Conservation (phyloP, 2,797 vertebrate species). For the Rhabdophis nuchalis region DNA sequence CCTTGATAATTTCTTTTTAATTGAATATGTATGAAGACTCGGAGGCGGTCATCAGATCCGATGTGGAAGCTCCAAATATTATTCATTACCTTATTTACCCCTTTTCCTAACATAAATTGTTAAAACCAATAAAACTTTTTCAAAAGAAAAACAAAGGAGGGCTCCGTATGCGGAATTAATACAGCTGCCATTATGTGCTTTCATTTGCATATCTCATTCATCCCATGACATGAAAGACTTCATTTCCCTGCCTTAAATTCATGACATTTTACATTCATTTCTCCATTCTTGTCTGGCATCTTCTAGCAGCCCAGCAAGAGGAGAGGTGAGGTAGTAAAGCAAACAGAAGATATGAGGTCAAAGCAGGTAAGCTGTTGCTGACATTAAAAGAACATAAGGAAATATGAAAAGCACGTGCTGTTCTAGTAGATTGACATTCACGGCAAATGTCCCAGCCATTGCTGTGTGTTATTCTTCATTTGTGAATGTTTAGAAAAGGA, state of each 20-base stretch:
- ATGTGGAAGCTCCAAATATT: too few species aligned
- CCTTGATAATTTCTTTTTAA: too few species aligned
- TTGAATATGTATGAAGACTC: too few species aligned
- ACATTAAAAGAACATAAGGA: neutral
- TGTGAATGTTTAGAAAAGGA: neutral
- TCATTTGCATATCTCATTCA: neutral
- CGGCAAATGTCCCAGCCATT: neutral
- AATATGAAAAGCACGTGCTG: neutral
- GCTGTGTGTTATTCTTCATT: neutral
- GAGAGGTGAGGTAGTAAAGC: neutral
- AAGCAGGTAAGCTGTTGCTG: neutral
- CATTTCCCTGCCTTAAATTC: neutral
- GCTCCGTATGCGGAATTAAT: neutral
- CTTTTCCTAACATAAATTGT: too few species aligned
- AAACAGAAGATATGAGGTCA: neutral
- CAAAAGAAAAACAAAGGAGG: neutral
- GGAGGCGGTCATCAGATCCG: too few species aligned
- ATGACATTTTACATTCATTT: neutral
- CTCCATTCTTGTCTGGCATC: neutral
- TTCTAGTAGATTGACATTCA: neutral
- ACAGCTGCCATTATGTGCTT: neutral
- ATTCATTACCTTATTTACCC: too few species aligned
- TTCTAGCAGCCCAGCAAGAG: neutral
- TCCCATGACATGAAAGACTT: neutral
- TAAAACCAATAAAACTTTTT: too few species aligned